Conservation (phyloP, 2,113 vertebrate genomes). For the Leptosomus discolor region DNA sequence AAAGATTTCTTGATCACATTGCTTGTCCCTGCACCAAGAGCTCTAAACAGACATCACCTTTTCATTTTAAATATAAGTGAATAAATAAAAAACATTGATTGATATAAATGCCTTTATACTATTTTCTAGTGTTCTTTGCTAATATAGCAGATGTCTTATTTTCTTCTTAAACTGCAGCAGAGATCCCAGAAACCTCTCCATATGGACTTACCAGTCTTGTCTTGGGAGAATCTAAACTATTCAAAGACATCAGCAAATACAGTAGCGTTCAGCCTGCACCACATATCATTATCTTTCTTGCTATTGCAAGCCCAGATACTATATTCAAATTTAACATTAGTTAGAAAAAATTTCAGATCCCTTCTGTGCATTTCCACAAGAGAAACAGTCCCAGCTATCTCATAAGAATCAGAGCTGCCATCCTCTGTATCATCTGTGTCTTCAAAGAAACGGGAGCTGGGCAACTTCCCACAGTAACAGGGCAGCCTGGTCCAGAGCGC, state of each 20-base stretch:
- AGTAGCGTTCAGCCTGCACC: not conserved
- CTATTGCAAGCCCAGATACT: not conserved
- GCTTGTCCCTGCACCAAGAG: not conserved
- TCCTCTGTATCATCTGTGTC: not conserved
- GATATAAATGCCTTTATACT: not conserved
- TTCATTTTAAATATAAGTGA: not conserved
- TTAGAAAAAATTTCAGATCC: not conserved
- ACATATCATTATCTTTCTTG: not conserved
- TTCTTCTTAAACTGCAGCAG: not conserved
- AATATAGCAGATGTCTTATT: not conserved
- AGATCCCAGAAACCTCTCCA: not conserved
- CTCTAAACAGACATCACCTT: not conserved
- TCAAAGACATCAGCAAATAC: not conserved
- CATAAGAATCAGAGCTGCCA: not conserved
- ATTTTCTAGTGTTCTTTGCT: not conserved
- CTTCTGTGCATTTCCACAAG: not conserved
- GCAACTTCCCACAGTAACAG: not conserved
- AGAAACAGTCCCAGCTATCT: not conserved
- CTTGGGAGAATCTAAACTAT: not conserved
- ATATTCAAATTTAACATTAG: not conserved
- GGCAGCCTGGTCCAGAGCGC: not conserved
- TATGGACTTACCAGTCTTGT: not conserved
- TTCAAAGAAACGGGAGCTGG: not conserved
- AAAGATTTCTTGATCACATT: not conserved
- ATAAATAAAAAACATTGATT: not conserved